Percentiles rank a stretch among this genome's conserved stretches.
Conservation (phyloP, 2,797 vertebrate genomes). For the Serranus cabrilla region DNA sequence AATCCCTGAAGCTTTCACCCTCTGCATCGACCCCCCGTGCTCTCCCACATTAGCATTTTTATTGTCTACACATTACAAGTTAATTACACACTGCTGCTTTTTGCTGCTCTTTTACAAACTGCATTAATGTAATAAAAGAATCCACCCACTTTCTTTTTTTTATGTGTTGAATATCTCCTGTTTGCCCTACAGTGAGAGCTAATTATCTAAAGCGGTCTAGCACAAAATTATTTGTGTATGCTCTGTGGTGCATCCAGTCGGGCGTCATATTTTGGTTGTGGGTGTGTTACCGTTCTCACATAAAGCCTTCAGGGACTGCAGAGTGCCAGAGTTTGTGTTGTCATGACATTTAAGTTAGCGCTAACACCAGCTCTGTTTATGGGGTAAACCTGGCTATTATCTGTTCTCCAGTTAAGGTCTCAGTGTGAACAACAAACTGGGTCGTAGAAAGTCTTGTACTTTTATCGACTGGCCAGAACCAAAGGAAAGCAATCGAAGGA, state of each 20-base stretch:
- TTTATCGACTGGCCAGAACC: not conserved
- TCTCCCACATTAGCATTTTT: slow-evolving; percentile 67
- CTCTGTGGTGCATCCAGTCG: slow-evolving; percentile 48
- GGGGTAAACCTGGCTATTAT: not conserved
- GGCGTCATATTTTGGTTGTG: slow-evolving; percentile 43
- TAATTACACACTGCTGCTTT: slow-evolving; percentile 65
- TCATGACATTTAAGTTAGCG: slow-evolving; percentile 32
- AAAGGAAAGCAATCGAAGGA: not conserved
- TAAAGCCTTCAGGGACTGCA: slow-evolving; percentile 36
- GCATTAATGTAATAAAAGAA: slow-evolving; percentile 56
- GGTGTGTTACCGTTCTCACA: slow-evolving; percentile 37
- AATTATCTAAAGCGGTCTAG: slow-evolving; percentile 68
- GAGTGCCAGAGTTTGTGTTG: slow-evolving; percentile 36
- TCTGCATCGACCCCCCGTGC: slow-evolving; percentile 37
- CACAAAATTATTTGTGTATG: slow-evolving; percentile 64
- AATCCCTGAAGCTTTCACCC: slow-evolving; percentile 51
- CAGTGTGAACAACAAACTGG: not conserved
- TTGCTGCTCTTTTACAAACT: slow-evolving; percentile 29
- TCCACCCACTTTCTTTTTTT: slow-evolving; percentile 45
- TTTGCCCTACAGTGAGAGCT: slow-evolving; percentile 53
- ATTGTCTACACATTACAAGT: slow-evolving; percentile 69
- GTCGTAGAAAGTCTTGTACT: not conserved
- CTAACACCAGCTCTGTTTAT: not conserved
- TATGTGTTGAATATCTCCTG: slow-evolving; percentile 55
- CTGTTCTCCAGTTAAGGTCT: not conserved